Evolutionary conservation across 2,888 invertebrate genomes (phyloP), one percentile per base, ranked within the genome.

Genomic region (Volucella inanis): DNA sequence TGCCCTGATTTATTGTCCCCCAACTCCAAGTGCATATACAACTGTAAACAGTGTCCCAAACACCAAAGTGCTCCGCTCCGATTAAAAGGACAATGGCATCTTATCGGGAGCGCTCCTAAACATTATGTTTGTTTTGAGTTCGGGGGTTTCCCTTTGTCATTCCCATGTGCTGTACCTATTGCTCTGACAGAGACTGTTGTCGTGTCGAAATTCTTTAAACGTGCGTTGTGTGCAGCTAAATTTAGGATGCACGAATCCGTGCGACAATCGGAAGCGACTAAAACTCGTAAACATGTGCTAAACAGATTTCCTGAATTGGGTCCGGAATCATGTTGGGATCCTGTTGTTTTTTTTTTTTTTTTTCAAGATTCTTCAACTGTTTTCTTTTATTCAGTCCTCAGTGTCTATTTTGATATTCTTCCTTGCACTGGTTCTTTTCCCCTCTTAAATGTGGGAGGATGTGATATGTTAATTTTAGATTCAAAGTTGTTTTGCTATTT

Each of bases 181-280:
- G 75, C 31, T 68, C 45, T 47, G 45, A 55, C 47, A 52, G 55
- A 55, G 41, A 39, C 52, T 47, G 64, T 45, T 64, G 72, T 65
- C 65, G 72, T 47, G 65, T 57, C 52, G 55, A 64, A 31, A 22
- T 80, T 71, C 22, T 80, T 55, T 41, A 39, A 57, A 75, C 70
- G 80, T 79, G 79, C 57, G 79, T 68, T 84, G 71, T 31, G 31
- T 55, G 59, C 41, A 31, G 50, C 81, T 85, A 85, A 85, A 85
- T 81, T 85, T 85, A 85, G 85, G 81, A 76, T 41, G 55, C 79
- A 84, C 50, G 59, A 67, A 83, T 74, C 62, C 68, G 77, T 84
- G 84, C 76, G 84, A 85, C 84, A 85, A 85, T 81, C 85, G 85
- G 81, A 81, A 85, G 85, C 76, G 62, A 77, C 76, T 57, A 77